Evolutionary conservation across 2,888 invertebrate genomes (phyloP).

Genomic region (Drosophila ochracea): DNA sequence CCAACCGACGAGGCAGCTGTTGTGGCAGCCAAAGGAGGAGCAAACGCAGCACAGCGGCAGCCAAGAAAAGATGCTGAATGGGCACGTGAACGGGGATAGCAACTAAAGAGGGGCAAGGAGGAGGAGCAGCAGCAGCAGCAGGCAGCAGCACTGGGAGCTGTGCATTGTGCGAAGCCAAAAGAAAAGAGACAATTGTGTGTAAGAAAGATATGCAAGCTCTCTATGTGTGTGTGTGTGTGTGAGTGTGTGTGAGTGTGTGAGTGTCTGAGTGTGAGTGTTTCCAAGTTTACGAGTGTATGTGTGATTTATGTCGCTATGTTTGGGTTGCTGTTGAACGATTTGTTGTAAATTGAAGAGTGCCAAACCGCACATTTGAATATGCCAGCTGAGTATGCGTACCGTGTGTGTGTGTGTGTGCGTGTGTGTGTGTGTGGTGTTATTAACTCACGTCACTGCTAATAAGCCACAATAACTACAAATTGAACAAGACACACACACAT

Average conservation of each 20-base stretch:
- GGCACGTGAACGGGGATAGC: background rate
- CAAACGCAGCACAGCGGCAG: constrained; percentile 6
- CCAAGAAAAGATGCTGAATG: constrained; percentile 3
- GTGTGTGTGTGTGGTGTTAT: constrained; percentile 21
- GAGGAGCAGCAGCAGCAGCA: background rate
- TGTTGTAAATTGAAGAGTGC: constrained; percentile 78
- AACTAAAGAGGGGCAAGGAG: constrained; percentile 1
- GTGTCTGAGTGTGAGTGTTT: constrained; percentile 14
- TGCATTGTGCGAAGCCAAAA: constrained; percentile 70
- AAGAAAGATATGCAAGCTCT: constrained; percentile 67
- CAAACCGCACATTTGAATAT: constrained; percentile 77
- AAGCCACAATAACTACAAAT: constrained; percentile 49
- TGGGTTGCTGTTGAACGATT: constrained; percentile 62
- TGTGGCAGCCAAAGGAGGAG: constrained; percentile 25
- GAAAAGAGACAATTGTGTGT: constrained; percentile 79
- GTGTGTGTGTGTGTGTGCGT: constrained; percentile 4
- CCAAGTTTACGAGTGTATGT: constrained; percentile 18
- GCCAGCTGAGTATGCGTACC: constrained; percentile 42
- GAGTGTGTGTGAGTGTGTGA: constrained; percentile 5
- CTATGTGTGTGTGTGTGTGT: constrained; percentile 10
- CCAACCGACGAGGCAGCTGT: constrained; percentile 47
- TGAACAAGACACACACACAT: constrained; percentile 16
- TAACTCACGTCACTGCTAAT: constrained; percentile 43
- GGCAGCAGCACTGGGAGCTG: constrained; percentile 22
- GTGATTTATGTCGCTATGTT: constrained; percentile 61